A percentile compares a stretch with the other conserved stretches of the same genome.
Evolutionary conservation across 1,140 invertebrate genomes (phyloP).

Genomic region (Aphelinus certus): DNA sequence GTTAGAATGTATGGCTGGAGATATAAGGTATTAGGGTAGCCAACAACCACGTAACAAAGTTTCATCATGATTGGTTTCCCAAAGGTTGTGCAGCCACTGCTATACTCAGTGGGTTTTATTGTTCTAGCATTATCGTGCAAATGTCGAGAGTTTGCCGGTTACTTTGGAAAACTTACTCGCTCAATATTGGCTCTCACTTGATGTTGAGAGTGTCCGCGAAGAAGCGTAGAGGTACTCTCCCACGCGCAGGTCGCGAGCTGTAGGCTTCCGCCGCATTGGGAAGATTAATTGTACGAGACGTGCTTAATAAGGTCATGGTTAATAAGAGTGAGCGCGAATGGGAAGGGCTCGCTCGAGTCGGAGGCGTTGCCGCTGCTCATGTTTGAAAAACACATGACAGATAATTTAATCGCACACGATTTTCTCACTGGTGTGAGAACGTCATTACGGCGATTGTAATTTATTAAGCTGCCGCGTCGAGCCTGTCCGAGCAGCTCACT

Average conservation of each 20-base stretch:
- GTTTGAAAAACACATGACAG: constrained; percentile 45
- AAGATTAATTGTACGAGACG: constrained; percentile 21
- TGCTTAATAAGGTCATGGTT: constrained; percentile 31
- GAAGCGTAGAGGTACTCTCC: too few relatives aligned
- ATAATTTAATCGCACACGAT: constrained; percentile 48
- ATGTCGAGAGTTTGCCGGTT: too few relatives aligned
- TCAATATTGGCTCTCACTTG: too few relatives aligned
- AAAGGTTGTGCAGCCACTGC: too few relatives aligned
- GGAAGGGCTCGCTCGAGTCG: not conserved
- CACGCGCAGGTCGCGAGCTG: not conserved
- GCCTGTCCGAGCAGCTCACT: not conserved
- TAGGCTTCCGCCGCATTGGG: constrained; percentile 26
- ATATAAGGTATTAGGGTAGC: too few relatives aligned
- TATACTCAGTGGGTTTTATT: too few relatives aligned
- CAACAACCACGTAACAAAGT: too few relatives aligned
- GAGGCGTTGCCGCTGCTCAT: not conserved
- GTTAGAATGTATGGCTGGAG: too few relatives aligned
- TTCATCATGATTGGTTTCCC: too few relatives aligned
- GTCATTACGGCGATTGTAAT: constrained; percentile 63
- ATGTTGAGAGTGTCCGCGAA: too few relatives aligned
- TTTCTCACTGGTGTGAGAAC: constrained; percentile 48
- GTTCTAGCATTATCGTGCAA: too few relatives aligned
- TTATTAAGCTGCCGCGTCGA: constrained; percentile 56
- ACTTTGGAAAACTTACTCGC: too few relatives aligned
- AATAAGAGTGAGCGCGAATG: constrained; percentile 30